A percentile compares a stretch with the other conserved stretches of the same genome.
phyloP scores from a whole-genome alignment of 2,797 vertebrate species.

The Oreochromis grahami region DNA sequence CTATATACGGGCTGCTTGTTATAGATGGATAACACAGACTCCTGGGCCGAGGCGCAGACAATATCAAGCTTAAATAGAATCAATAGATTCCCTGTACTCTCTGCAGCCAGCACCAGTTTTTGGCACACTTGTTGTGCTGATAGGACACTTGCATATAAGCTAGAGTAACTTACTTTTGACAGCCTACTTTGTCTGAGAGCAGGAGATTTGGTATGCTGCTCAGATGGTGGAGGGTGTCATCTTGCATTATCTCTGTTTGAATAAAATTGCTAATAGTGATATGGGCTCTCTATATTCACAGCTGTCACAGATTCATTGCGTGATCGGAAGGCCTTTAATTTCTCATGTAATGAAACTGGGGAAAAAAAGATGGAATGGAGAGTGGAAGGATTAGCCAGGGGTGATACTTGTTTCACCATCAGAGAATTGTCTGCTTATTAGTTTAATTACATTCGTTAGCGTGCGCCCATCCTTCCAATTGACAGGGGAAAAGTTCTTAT shows the following conservation, averaged over 20 bases:
- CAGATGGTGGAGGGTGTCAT: constrained; percentile 26
- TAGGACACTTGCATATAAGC: background rate
- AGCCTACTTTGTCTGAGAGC: constrained; percentile 33
- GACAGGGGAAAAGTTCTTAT: constrained; percentile 44
- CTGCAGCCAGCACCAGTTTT: constrained; percentile 13
- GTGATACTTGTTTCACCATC: constrained; percentile 35
- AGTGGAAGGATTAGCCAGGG: constrained; percentile 15
- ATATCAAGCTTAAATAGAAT: constrained; percentile 54
- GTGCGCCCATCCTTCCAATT: constrained; percentile 38
- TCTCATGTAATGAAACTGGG: constrained; percentile 49
- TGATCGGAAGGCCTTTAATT: constrained; percentile 57
- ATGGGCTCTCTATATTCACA: constrained; percentile 26
- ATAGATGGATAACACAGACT: constrained; percentile 17
- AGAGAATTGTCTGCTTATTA: constrained; percentile 57
- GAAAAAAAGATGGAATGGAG: background rate
- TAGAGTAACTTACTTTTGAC: constrained; percentile 15
- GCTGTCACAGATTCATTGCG: constrained; percentile 46
- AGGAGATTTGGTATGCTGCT: constrained; percentile 46
- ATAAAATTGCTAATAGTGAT: constrained; percentile 49
- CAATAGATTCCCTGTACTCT: constrained; percentile 28
- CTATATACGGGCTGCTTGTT: constrained; percentile 12
- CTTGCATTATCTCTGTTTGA: constrained; percentile 48
- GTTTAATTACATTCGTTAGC: constrained; percentile 60
- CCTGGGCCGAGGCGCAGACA: background rate
- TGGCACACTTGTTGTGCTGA: background rate